A percentile compares a stretch with the other conserved stretches of the same genome.
phyloP scores from a whole-genome alignment of 2,113 vertebrate species.

The Beaufortia kweichowensis region DNA sequence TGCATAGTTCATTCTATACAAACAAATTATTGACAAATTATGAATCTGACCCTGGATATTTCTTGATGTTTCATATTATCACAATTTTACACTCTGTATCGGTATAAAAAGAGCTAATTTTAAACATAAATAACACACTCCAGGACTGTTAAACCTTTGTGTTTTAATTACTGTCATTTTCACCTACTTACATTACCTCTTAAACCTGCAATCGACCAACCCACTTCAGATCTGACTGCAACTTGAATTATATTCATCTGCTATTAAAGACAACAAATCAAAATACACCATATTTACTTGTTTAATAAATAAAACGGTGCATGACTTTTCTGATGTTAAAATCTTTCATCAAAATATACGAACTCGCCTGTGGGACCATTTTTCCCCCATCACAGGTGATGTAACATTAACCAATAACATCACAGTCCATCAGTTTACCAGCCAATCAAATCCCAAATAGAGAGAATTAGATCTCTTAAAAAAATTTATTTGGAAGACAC shows the following conservation, averaged over 20 bases:
- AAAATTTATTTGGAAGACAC: too few species aligned
- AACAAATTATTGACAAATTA: not conserved
- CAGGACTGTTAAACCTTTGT: slow-evolving; percentile 77
- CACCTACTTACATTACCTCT: slow-evolving; percentile 69
- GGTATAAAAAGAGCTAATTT: slow-evolving; percentile 79
- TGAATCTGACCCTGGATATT: not conserved
- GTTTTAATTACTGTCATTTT: slow-evolving; percentile 77
- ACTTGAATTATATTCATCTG: not conserved
- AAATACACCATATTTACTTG: not conserved
- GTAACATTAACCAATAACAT: too few species aligned
- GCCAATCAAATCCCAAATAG: too few species aligned
- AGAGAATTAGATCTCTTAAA: too few species aligned
- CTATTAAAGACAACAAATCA: not conserved
- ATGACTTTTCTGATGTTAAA: not conserved
- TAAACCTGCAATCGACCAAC: slow-evolving; percentile 33
- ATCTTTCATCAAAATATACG: too few species aligned
- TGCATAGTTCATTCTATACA: not conserved
- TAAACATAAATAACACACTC: slow-evolving; percentile 81
- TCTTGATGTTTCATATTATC: not conserved
- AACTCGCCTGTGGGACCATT: too few species aligned
- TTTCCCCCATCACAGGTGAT: too few species aligned
- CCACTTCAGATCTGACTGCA: slow-evolving; percentile 15
- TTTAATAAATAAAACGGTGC: not conserved
- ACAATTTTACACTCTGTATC: slow-evolving; percentile 2
- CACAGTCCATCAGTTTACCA: too few species aligned